phyloP scores from a whole-genome alignment of 2,113 vertebrate species.

The Sakesphorus luctuosus region DNA sequence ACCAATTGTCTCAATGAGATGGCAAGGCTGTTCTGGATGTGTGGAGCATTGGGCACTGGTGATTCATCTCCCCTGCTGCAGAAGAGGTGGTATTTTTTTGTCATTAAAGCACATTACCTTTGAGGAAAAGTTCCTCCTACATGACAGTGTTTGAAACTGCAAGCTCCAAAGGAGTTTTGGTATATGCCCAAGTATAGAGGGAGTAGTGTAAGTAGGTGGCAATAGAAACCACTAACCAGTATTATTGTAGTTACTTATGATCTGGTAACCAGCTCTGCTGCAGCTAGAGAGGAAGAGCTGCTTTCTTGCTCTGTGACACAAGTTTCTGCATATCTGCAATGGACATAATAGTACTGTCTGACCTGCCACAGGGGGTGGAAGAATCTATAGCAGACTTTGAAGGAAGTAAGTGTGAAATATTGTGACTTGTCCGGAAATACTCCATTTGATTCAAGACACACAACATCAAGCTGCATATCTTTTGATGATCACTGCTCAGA shows the following conservation, averaged over 20 bases:
- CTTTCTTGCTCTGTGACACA: not conserved
- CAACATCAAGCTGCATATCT: not conserved
- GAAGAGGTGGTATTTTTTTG: not conserved
- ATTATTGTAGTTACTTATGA: not conserved
- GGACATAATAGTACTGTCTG: not conserved
- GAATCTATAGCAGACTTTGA: not conserved
- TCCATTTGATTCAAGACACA: slow-evolving; percentile 11
- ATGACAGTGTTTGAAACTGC: not conserved
- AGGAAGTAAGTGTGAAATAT: not conserved
- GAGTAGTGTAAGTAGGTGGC: not conserved
- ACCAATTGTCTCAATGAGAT: rapidly evolving
- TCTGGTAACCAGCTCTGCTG: not conserved
- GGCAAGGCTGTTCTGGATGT: not conserved
- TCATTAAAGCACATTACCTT: not conserved
- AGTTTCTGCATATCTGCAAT: not conserved
- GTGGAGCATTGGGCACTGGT: not conserved
- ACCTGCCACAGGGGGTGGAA: not conserved
- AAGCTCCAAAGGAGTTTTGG: not conserved
- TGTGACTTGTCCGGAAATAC: not conserved
- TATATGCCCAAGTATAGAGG: not conserved
- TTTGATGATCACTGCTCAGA: slow-evolving; percentile 21
- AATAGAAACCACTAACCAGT: not conserved
- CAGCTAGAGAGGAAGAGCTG: not conserved
- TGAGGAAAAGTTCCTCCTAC: not conserved
- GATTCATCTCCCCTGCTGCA: not conserved